Evolutionary conservation across 2,113 vertebrate species (phyloP).

Genomic region (Cacatua alba): DNA sequence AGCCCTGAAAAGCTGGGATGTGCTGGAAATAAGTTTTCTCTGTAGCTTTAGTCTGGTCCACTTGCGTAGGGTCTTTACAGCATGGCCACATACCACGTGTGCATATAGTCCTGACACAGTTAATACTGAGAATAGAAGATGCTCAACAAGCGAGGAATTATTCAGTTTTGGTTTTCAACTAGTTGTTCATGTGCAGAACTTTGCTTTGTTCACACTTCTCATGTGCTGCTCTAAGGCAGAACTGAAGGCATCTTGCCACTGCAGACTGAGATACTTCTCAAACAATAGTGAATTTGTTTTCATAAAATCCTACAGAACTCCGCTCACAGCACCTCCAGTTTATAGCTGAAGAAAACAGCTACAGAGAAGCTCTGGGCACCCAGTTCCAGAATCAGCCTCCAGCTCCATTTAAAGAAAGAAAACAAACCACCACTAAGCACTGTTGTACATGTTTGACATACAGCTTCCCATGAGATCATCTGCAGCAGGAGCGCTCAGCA

Average conservation of each 20-base stretch:
- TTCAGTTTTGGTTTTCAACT: neutral
- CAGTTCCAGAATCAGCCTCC: neutral
- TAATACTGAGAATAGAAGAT: neutral
- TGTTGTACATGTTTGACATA: neutral
- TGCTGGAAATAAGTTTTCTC: neutral
- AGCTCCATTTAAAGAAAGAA: constrained; percentile 29
- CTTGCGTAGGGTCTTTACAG: neutral
- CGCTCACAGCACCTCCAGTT: neutral
- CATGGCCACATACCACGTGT: neutral
- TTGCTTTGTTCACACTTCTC: neutral
- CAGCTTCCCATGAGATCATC: constrained; percentile 20
- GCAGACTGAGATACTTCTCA: neutral
- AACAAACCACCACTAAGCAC: neutral
- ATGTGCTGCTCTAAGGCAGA: constrained; percentile 3
- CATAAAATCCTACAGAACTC: neutral
- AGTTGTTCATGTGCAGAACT: neutral
- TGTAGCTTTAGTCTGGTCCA: neutral
- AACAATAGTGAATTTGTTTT: neutral
- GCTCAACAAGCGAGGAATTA: neutral
- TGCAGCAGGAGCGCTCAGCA: neutral
- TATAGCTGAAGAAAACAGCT: neutral
- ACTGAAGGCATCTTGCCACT: neutral
- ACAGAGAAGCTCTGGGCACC: neutral
- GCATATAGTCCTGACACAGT: neutral
- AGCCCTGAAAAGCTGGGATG: neutral